These are phyloP conservation scores for Antheraea pernyi DNA, from an alignment of 1,140 invertebrate species.

Conservation along the genomic window DNA sequence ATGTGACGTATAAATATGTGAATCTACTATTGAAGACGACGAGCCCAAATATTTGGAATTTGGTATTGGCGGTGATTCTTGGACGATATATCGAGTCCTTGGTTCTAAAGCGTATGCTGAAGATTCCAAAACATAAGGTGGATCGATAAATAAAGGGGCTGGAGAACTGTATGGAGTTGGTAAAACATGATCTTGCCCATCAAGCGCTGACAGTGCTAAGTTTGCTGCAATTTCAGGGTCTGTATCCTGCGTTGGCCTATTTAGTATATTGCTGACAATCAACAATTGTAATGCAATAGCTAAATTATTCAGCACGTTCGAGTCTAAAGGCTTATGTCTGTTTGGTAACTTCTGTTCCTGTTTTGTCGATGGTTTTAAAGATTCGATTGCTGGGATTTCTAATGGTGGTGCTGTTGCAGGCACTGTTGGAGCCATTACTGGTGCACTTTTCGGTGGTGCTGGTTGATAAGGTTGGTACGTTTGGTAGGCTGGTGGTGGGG, in stretches of 20 bases:
- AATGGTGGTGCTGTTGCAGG: not conserved
- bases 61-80: conserved; percentile 13
- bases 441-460: not conserved
- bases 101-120: conserved; percentile 11
- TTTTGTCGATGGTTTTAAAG: conserved; percentile 2
- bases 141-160: not conserved
- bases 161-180: not conserved
- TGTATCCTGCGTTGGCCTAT: conserved; percentile 27
- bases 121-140: conserved; percentile 4
- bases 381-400: not conserved
- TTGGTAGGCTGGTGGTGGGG: not conserved
- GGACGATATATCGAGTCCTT: not conserved
- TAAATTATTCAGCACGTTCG: conserved; percentile 58
- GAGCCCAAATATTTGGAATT: conserved; percentile 51
- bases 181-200: not conserved
- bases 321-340: conserved; percentile 31
- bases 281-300: conserved; percentile 61
- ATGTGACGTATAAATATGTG: conserved; percentile 11
- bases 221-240: not conserved
- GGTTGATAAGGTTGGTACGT: not conserved
- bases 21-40: conserved; percentile 19
- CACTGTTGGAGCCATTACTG: not conserved
- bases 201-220: not conserved
- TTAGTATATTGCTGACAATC: conserved; percentile 60
- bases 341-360: not conserved